Percentiles rank a stretch among this genome's conserved stretches.
These are phyloP conservation scores for Phaedon cochleariae DNA, from an alignment of 2,888 invertebrate genomes.

Conservation along the genomic window DNA sequence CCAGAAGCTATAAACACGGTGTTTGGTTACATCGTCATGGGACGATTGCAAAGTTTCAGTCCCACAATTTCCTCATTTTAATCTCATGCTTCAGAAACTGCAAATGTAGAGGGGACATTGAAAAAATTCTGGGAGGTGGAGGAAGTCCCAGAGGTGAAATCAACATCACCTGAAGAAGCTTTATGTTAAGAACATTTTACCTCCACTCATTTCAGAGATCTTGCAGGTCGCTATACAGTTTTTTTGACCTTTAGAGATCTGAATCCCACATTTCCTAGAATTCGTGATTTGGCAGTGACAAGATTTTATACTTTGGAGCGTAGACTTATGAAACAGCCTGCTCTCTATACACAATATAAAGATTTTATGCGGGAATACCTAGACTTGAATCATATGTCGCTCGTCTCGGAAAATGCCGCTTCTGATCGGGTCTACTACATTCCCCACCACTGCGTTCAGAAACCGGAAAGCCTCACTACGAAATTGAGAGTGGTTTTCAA, in stretches of 20 bases:
- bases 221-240: too few relatives aligned
- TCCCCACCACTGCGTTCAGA: slow-evolving; percentile 13
- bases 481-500: slow-evolving; percentile 24
- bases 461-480: neutral
- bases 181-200: slow-evolving; percentile 14
- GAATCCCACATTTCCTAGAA: too few relatives aligned
- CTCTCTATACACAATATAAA: neutral
- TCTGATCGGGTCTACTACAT: neutral
- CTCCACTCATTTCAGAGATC: slow-evolving; percentile 1
- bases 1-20: neutral
- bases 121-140: slow-evolving; percentile 21
- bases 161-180: slow-evolving; percentile 8
- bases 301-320: slow-evolving; percentile 9
- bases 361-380: slow-evolving; percentile 16
- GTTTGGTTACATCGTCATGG: neutral
- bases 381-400: slow-evolving; percentile 7
- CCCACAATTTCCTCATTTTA: too few relatives aligned
- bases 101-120: neutral
- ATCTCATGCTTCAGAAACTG: too few relatives aligned
- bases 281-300: slow-evolving; percentile 9
- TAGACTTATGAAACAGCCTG: neutral
- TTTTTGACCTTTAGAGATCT: too few relatives aligned
- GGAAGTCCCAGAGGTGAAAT: neutral
- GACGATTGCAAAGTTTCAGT: too few relatives aligned
- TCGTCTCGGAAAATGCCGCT: neutral